Percentiles rank a stretch among this genome's conserved stretches.
These are phyloP conservation scores for Arbacia lixula DNA, from an alignment of 53 echinoderm and acorn worm species.

Conservation along the genomic window DNA sequence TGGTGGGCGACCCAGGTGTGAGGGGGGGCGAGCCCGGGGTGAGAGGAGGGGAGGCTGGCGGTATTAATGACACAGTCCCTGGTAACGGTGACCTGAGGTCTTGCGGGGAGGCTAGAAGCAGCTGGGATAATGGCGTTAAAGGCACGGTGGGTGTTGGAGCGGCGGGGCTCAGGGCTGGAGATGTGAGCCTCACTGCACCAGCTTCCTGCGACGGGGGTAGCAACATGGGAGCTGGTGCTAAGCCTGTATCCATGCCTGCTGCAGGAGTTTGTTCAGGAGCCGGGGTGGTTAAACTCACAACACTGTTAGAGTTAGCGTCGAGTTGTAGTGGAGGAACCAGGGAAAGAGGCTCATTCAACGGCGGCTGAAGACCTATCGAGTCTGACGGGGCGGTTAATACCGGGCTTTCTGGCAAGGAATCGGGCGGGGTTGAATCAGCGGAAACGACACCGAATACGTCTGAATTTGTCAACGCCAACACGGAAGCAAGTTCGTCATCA, in stretches of 20 bases:
- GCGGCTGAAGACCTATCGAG: slow-evolving; percentile 1
- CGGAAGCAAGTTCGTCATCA: too few species aligned
- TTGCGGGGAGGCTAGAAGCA: slow-evolving; percentile 14
- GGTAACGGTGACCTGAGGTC: neutral
- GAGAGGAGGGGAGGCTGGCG: neutral
- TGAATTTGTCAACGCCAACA: too few species aligned
- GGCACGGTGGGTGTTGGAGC: slow-evolving; percentile 6
- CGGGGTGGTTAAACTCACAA: slow-evolving; percentile 30
- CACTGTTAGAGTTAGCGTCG: slow-evolving; percentile 1
- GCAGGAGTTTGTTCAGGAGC: neutral
- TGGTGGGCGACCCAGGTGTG: slow-evolving; percentile 34
- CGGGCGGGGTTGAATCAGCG: neutral
- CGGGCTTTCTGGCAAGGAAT: neutral
- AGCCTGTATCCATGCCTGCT: neutral
- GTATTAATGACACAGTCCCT: neutral
- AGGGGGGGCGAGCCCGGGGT: slow-evolving; percentile 22
- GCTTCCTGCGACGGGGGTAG: neutral
- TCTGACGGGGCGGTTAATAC: too few species aligned
- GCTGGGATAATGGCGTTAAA: slow-evolving; percentile 25
- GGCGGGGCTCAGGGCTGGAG: neutral
- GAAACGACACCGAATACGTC: too few species aligned
- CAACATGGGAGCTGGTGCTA: neutral
- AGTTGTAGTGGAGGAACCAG: neutral
- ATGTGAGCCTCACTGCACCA: neutral
- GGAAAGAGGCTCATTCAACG: neutral